Evolutionary conservation across 2,797 vertebrate genomes (phyloP), one percentile per base, ranked within the genome.

Genomic region (Gallinago stenura): DNA sequence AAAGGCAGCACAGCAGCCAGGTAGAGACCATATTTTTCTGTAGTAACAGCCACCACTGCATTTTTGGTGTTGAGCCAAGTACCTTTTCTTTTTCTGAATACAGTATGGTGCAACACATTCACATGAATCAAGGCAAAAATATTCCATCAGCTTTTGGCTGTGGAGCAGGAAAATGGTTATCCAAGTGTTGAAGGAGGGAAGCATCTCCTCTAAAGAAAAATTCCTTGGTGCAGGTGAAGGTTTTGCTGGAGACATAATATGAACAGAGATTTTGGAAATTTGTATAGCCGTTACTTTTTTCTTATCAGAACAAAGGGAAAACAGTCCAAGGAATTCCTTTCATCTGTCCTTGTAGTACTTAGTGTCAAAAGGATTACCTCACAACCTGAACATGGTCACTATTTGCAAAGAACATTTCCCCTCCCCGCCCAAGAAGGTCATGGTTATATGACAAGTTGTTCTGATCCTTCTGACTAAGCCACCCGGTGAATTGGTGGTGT

Each of bases 1-100:
- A 97, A 15, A 89, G 85, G 21, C 97, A 97, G 60, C 94, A 97
- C 64, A 82, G 7, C 66, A 95, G n/a, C n/a, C 97, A 98, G 98
- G 98, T 98, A 95, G 37, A 58, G 30, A 48, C 58, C 7, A 6
- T 22, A 18, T 57, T 21, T 61, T 82, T 65, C 58, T 4, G 1
- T 30, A 15, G 51, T 19, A 69, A 54, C 33, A 56, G 61, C 54
- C n/a, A 48, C n/a, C 28, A 15, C 25, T 66, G n/a, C 15, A 5
- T 43, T 66, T 70, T 19, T 61, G 30, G 26, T 65, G 28, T 39
- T 58, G 14, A 80, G 51, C 51, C 18, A 65, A 19, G 22, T 53
- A 31, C 14, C 10, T 45, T 69, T 46, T 75, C 3, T 73, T 68
- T 53, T 64, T 46, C 51, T 45, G 33, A 60, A 33, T 22, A 39